Evolutionary conservation across 2,888 invertebrate genomes (phyloP), one percentile per base, ranked within the genome.

Genomic region (Hemistola chrysoprasaria): DNA sequence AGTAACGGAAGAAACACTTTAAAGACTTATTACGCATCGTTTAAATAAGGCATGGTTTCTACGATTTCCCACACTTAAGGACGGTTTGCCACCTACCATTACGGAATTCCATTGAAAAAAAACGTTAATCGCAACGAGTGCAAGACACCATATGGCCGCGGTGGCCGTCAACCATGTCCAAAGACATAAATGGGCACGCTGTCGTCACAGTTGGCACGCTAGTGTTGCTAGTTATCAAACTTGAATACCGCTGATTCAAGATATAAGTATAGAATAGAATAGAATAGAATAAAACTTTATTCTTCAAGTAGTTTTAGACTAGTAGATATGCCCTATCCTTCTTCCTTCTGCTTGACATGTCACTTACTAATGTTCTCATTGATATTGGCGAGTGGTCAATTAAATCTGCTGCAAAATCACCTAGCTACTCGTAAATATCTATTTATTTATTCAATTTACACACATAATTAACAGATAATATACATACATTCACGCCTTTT

Each of bases 101-200:
- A 77, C 64, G 57, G 65, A 71, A 70, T 72, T 71, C 73, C 78
- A 71, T 75, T 73, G 74, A 75, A 78, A 75, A 48, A 71, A 62
- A 16, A 16, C 16, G 59, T 56, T 74, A 78, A 78, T 78, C 66
- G 62, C 62, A 54, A 57, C 41, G 62, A 69, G 67, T 66, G 66
- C 69, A 73, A 68, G 76, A 67, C 70, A 74, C 87, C 87, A 87
- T 87, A 88, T 88, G 87, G 87, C 73, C 69, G 74, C 60, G 60
- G 72, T 74, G 78, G 65, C 83, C 81, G 71, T 74, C 81, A 75
- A 78, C 85, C 84, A 79, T 86, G 76, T 85, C 84, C 81, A 78
- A 83, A 82, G 81, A 84, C 87, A 76, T 86, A 88, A 87, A 88
- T 87, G 87, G 87, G 84, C 84, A 86, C 69, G 76, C 75, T 81